These are phyloP conservation scores for Acleris emargana DNA, from an alignment of 2,888 invertebrate species.

Conservation along the genomic window DNA sequence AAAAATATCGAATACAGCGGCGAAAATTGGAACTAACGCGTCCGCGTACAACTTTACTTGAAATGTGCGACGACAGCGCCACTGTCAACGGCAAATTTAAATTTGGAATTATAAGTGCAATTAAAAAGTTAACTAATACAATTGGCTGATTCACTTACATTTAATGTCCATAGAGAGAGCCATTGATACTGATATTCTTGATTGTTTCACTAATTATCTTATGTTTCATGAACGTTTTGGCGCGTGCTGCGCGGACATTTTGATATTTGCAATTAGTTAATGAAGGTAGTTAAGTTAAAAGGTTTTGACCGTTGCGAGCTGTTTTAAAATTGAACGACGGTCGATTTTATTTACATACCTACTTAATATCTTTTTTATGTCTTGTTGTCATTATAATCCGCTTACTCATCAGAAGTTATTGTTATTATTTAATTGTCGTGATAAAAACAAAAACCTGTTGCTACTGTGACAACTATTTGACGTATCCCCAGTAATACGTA, in stretches of 20 bases:
- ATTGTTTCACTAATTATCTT: background rate
- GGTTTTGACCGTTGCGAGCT: background rate
- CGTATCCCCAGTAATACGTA: too few species aligned
- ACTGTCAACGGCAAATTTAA: background rate
- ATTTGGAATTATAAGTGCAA: conserved; percentile 12
- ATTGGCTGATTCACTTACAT: conserved; percentile 18
- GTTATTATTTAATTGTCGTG: background rate
- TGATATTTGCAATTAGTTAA: background rate
- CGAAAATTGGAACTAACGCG: background rate
- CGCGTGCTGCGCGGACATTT: conserved; percentile 1
- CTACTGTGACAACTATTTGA: too few species aligned
- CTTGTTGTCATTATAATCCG: background rate
- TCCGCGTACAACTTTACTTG: background rate
- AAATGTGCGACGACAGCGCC: conserved; percentile 3
- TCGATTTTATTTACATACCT: background rate
- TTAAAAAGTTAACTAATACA: conserved; percentile 32
- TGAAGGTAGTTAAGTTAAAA: conserved; percentile 12
- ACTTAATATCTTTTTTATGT: background rate
- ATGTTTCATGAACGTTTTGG: background rate
- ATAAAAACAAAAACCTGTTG: too few species aligned
- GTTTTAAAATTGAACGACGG: conserved; percentile 2
- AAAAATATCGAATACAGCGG: conserved; percentile 8
- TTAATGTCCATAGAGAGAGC: background rate
- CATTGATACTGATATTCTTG: background rate
- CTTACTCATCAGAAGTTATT: background rate